These are phyloP conservation scores for Dicranocentrus wangi DNA, from an alignment of 2,888 invertebrate genomes.

Conservation along the genomic window DNA sequence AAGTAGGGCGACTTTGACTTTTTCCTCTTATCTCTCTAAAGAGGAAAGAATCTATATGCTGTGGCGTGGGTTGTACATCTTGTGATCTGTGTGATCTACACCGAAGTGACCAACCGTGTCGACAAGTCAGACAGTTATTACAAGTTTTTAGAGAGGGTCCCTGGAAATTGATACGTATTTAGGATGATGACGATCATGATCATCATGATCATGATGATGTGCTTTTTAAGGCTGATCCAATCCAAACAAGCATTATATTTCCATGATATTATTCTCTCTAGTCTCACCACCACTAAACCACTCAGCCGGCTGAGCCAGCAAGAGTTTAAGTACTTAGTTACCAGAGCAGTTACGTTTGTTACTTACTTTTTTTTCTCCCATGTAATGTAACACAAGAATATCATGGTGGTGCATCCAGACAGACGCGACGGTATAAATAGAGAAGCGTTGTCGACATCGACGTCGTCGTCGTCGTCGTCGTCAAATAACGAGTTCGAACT, in stretches of 20 bases:
- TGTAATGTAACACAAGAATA: too few species aligned
- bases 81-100: background rate
- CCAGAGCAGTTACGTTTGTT: too few species aligned
- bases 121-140: conserved; percentile 16
- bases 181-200: conserved; percentile 6
- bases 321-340: background rate
- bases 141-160: conserved; percentile 17
- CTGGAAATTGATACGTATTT: conserved; percentile 13
- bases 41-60: conserved; percentile 7
- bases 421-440: too few species aligned
- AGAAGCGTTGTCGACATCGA: too few species aligned
- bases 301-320: background rate
- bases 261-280: conserved; percentile 31
- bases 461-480: too few species aligned
- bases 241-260: conserved; percentile 17
- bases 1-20: conserved; percentile 1
- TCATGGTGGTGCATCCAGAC: too few species aligned
- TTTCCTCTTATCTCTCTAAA: conserved; percentile 26
- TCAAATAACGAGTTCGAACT: conserved; percentile 16
- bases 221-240: conserved; percentile 19
- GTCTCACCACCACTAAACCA: conserved; percentile 37
- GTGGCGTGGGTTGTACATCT: conserved; percentile 18
- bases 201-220: conserved; percentile 6
- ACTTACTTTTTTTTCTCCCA: too few species aligned
- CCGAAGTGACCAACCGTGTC: conserved; percentile 37